Base-by-base conservation (phyloP, 2,888 invertebrate genomes). In the Flexamia atlantica region DNA sequence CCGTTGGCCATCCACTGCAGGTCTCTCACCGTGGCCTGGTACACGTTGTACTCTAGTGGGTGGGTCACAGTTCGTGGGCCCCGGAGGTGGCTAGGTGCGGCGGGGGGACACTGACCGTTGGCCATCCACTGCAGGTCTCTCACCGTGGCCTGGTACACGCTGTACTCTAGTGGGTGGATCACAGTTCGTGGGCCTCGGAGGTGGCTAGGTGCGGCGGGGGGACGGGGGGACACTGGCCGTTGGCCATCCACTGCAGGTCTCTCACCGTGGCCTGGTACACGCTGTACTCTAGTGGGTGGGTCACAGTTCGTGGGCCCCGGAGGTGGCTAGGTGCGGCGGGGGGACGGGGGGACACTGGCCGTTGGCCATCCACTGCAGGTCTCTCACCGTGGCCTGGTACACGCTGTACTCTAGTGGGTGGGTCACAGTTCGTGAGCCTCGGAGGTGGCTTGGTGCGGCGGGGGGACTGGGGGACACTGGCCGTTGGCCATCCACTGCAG, bases 101-200 rank as follows among this genome's bases (percentile, higher is more conserved):
- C 25, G 20, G 76, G 76, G 2, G 50, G 53, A 90, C 95, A 95
- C 87, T 94, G 93, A 86, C 93, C 93, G 84, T 92, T 92, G 0
- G 94, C 92, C 95, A 97, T 95, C 97, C 97, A 97, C 87, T 93
- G 93, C 86, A 97, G 92, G 91, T 97, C 97, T 86, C 93, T 92
- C 80, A 94, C 92, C 57, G 96, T 96, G 84, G 96, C 93, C 93
- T 93, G 90, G 90, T 97, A 96, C 96, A 97, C 97, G 87, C 95
- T 96, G 90, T 96, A 95, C 46, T 97, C 96, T 40, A 40, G 40
- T 28, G 68, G 17, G 68, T 12, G 9, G 25, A 36, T 70, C 70
- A 70, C 17, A 70, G 70, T 30, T 70, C 70, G n/a, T 20, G 5
- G 70, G n/a, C n/a, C n/a, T 70, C 36, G 7, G 64, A 10, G 9